Evolutionary conservation across 2,888 invertebrate genomes (phyloP), one percentile per base, ranked within the genome.

Genomic region (Ochropleura plecta): DNA sequence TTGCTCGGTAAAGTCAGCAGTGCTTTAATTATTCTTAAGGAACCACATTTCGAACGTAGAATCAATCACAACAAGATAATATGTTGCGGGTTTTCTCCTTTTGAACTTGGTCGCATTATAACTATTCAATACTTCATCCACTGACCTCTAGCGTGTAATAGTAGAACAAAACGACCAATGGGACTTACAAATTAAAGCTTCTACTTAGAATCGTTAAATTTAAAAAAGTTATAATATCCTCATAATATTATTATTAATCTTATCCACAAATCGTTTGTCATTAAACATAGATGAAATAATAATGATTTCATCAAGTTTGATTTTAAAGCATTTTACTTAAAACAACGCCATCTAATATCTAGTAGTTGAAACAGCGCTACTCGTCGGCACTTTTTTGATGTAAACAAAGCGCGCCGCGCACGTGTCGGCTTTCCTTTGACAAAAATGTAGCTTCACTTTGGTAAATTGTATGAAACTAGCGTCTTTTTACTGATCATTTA

Each of bases 101-200:
- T n/a, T 16, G 20, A 55, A 48, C 9, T 20, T 20, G 7, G n/a
- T 46, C 10, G n/a, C 8, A 16, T 46, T 30, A 16, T 40, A 40
- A 55, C 30, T 5, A 14, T 14, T 3, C 3, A 49, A n/a, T 49
- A 44, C 18, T 14, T 4, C 0, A 62, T 64, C 60, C 7, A 70
- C 51, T 18, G 88, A 85, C 89, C 87, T 90, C 91, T 92, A 64
- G 75, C 49, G 73, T 30, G 53, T 57, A 85, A 46, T 88, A 89
- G 86, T 71, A 10, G 14, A 69, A 70, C 63, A 63, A 60, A 3
- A 18, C 40, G 8, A 51, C 18, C 6, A 46, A 18, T 30, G 30
- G 30, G 30, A 30, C 30, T 30, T 12, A 14, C 10, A 0, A 20
- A 60, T n/a, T 2, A 59, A 57, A 14, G 16, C n/a, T 53, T 59